A percentile compares a stretch with the other conserved stretches of the same genome.
These are phyloP conservation scores for Drosophila neutralis DNA, from an alignment of 2,888 invertebrate species.

Conservation along the genomic window DNA sequence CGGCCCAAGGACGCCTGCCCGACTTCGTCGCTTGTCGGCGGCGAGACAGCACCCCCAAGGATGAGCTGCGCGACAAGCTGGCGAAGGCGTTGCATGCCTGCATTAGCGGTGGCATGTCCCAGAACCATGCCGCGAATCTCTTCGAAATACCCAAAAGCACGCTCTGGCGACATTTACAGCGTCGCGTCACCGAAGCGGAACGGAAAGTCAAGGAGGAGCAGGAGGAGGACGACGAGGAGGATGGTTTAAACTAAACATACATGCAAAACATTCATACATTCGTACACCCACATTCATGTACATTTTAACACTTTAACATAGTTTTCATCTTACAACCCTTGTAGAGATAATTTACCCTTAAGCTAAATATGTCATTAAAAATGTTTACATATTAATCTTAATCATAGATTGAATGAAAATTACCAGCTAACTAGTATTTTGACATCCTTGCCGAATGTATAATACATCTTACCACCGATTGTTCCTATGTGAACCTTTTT, in stretches of 20 bases:
- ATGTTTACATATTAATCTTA: conserved; percentile 28
- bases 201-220: conserved; percentile 65
- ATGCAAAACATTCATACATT: conserved; percentile 17
- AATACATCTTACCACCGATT: background rate
- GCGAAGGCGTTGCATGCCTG: conserved; percentile 84
- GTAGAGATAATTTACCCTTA: conserved; percentile 36
- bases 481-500: background rate
- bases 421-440: background rate
- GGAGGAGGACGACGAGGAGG: conserved; percentile 64
- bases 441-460: background rate
- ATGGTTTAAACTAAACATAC: conserved; percentile 39
- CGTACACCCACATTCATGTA: conserved; percentile 21
- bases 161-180: conserved; percentile 84
- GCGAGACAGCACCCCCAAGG: conserved; percentile 83
- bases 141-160: conserved; percentile 85
- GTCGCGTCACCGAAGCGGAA: conserved; percentile 67
- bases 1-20: conserved; percentile 83
- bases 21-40: conserved; percentile 82
- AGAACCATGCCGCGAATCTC: conserved; percentile 84
- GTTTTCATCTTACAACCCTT: conserved; percentile 7
- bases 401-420: conserved; percentile 12
- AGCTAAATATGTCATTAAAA: conserved; percentile 32
- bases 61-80: conserved; percentile 82
- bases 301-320: conserved; percentile 34
- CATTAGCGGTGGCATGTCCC: conserved; percentile 83